A percentile compares a stretch with the other conserved stretches of the same genome.
phyloP scores from a whole-genome alignment of 2,113 vertebrate genomes.

The Oryzias curvinotus region DNA sequence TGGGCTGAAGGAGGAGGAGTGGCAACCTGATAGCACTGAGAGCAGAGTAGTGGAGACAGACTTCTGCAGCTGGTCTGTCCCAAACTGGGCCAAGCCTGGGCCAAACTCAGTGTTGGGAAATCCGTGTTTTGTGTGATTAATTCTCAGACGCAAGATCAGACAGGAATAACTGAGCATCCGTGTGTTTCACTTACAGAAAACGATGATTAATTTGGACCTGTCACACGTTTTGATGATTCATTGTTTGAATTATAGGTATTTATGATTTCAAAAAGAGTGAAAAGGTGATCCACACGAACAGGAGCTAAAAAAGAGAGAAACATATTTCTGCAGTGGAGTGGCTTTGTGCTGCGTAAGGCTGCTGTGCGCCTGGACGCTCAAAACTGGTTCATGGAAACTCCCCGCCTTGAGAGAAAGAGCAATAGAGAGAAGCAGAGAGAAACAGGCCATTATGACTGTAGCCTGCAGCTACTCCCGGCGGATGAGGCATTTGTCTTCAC shows the following conservation, averaged over 20 bases:
- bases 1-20: constrained; percentile 74
- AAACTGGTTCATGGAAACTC: constrained; percentile 62
- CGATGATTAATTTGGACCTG: too few relatives aligned
- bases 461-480: constrained; percentile 69
- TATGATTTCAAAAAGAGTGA: too few relatives aligned
- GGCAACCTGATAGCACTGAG: constrained; percentile 77
- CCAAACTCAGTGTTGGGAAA: constrained; percentile 42
- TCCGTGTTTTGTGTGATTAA: constrained; percentile 37
- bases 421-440: constrained; percentile 23
- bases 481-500: constrained; percentile 77
- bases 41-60: constrained; percentile 66
- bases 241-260: too few relatives aligned
- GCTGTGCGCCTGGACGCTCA: constrained; percentile 49
- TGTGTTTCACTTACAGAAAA: too few relatives aligned
- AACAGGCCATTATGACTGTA: constrained; percentile 69
- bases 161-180: constrained; percentile 25
- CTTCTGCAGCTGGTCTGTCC: constrained; percentile 69
- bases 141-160: constrained; percentile 48
- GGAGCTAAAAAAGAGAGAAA: constrained; percentile 6
- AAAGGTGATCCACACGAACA: too few relatives aligned
- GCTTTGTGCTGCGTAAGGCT: constrained; percentile 42
- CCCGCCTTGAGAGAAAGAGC: constrained; percentile 55
- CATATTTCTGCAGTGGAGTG: constrained; percentile 11
- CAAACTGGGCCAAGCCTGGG: constrained; percentile 1
- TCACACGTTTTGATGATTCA: too few relatives aligned